These are phyloP conservation scores for Delphinus delphis DNA, from an alignment of 2,113 vertebrate genomes.

Conservation along the genomic window DNA sequence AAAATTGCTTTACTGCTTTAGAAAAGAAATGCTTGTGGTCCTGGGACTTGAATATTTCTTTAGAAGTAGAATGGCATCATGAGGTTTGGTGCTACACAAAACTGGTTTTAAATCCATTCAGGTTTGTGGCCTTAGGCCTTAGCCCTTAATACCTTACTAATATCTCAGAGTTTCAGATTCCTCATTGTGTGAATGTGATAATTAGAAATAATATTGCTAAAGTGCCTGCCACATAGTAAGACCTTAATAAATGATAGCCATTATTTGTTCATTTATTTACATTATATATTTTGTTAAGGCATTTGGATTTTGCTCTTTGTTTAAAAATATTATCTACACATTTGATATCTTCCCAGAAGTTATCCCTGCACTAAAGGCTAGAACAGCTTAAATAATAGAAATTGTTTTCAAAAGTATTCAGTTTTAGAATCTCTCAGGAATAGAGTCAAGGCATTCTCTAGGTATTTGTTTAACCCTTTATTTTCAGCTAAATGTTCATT, in stretches of 20 bases:
- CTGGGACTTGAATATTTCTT: background rate
- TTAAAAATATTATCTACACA: background rate
- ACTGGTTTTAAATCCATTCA: constrained; percentile 13
- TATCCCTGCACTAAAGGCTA: background rate
- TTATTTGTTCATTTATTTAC: constrained; percentile 42
- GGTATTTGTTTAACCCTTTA: constrained; percentile 38
- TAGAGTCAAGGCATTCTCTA: background rate
- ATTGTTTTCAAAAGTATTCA: background rate
- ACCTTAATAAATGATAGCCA: background rate
- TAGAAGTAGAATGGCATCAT: background rate
- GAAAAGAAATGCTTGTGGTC: constrained; percentile 20
- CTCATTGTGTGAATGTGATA: constrained; percentile 31
- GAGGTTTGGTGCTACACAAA: background rate
- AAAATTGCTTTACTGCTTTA: background rate
- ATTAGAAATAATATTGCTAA: background rate
- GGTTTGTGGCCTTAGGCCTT: background rate
- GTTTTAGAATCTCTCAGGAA: constrained; percentile 8
- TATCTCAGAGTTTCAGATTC: background rate
- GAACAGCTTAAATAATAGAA: constrained; percentile 30
- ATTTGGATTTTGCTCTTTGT: constrained; percentile 21
- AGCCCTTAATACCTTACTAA: constrained; percentile 28
- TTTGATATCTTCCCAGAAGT: background rate
- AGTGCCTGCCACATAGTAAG: background rate
- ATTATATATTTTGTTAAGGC: background rate
- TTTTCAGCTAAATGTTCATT: constrained; percentile 58